These are phyloP conservation scores for Drosophila nannoptera DNA, from an alignment of 1,140 invertebrate genomes.

Conservation along the genomic window DNA sequence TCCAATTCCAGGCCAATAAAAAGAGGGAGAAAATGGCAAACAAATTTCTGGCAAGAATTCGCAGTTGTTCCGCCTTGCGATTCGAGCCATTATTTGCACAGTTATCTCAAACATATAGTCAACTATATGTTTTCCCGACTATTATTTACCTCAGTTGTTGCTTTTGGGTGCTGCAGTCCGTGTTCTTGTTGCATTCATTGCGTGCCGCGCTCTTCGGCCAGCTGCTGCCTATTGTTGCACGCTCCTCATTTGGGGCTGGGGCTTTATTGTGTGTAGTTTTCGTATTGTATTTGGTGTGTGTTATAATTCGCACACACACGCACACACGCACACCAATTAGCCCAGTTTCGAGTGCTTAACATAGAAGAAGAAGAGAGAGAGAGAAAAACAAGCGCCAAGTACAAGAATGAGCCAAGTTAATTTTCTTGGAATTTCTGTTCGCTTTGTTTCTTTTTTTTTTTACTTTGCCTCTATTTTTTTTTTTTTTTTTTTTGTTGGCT, in stretches of 20 bases:
- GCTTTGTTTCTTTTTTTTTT: conserved; percentile 23
- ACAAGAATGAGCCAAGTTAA: conserved; percentile 66
- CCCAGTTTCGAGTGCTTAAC: too few relatives aligned
- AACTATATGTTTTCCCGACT: neutral
- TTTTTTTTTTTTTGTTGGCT: conserved; percentile 13
- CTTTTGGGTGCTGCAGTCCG: conserved; percentile 3
- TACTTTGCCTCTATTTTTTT: conserved; percentile 13
- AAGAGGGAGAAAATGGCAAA: too few relatives aligned
- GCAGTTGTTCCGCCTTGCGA: too few relatives aligned
- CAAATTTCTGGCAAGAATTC: too few relatives aligned
- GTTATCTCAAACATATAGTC: neutral
- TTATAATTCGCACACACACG: conserved; percentile 26
- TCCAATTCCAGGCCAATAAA: too few relatives aligned
- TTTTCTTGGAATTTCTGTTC: conserved; percentile 56
- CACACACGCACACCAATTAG: conserved; percentile 32
- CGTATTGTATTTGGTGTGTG: too few relatives aligned
- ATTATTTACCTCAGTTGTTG: conserved; percentile 44
- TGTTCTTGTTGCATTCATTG: conserved; percentile 39
- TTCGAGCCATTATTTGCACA: too few relatives aligned
- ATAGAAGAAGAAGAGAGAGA: too few relatives aligned
- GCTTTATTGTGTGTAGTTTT: conserved; percentile 37
- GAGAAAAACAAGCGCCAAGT: conserved; percentile 39
- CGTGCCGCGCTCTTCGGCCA: conserved; percentile 18
- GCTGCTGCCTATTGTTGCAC: conserved; percentile 34
- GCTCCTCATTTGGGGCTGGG: conserved; percentile 10